phyloP scores from a whole-genome alignment of 1,140 invertebrate genomes.

The Pentalonia nigronervosa region DNA sequence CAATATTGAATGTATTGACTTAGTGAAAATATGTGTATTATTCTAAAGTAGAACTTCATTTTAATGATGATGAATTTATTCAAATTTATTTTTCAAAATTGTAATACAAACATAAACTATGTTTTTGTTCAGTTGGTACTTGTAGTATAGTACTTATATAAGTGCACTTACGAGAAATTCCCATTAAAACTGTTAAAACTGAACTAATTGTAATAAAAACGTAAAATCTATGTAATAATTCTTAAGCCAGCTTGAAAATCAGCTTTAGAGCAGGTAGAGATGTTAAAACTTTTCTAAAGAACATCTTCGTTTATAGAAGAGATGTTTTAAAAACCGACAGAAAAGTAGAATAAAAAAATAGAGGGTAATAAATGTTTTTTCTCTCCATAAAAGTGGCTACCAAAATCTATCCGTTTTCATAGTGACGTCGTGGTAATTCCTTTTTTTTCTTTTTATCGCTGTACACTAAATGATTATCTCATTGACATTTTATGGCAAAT shows the following conservation, averaged over 20 bases:
- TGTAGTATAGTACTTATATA: neutral
- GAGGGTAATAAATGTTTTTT: neutral
- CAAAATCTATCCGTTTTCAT: neutral
- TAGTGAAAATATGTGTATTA: neutral
- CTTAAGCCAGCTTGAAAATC: neutral
- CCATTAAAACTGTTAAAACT: neutral
- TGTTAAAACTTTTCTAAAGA: neutral
- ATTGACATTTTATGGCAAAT: neutral
- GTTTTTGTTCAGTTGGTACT: neutral
- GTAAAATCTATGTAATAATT: slow-evolving; percentile 5
- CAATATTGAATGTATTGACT: neutral
- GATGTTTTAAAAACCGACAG: neutral
- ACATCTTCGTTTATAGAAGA: neutral
- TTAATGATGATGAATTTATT: neutral
- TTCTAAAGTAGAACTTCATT: neutral
- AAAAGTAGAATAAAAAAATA: neutral
- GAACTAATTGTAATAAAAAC: slow-evolving; percentile 27
- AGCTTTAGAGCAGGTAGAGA: neutral
- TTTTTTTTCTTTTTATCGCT: slow-evolving; percentile 13
- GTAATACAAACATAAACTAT: slow-evolving; percentile 10
- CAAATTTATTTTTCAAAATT: slow-evolving; percentile 1
- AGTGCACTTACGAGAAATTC: neutral
- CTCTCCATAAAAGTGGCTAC: neutral
- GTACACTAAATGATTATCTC: slow-evolving; percentile 7
- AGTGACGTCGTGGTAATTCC: slow-evolving; percentile 9